Base-by-base conservation (phyloP, 1,140 invertebrate species). In the Thaumetopoea pityocampa region DNA sequence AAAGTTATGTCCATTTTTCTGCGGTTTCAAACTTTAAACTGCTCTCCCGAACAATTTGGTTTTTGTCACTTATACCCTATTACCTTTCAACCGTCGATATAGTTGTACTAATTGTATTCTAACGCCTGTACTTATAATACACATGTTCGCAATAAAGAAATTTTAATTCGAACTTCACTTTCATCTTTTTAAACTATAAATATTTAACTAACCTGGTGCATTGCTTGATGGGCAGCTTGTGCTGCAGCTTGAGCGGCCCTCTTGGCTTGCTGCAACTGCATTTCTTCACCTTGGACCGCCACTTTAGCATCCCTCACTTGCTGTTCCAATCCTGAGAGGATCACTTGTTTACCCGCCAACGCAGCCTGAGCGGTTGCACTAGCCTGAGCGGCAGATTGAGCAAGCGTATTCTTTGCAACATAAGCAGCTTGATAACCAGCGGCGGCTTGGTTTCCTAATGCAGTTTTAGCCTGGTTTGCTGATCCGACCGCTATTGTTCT, bases 331-430 rank as follows among this genome's bases (percentile, higher is more conserved):
- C 90, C 90, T 11, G 88, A 82, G 17, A 90, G 74, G 44, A 92
- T 89, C 12, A 90, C 88, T 43, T 89, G 88, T 37, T 92, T 92
- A 20, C 90, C 90, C 24, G 90, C 89, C 1, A 92, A 68, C 19
- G 90, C 90, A 1, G 91, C 91, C 35, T 90, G 89, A 0, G 90
- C 90, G 0, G 90, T 91, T 0, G 89, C 89, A 18, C 89, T 90
- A 32, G 90, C 87, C 36, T 90, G 89, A 0, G 88, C 89, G 0
- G 90, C 91, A 1, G 89, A 88, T 56, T 92, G 90, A 4, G 90
- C 91, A 26, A 92, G 53, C 0, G 88, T 90, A 51, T 92, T 92
- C 69, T 92, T 92, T 0, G 91, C 91, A 0, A 90, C 86, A 53
- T 90, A 92, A 1, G 91, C 90, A 0, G 90, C 90, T 64, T 91